Base-by-base conservation (phyloP, 2,113 vertebrate genomes). In the Hydropotes inermis region DNA sequence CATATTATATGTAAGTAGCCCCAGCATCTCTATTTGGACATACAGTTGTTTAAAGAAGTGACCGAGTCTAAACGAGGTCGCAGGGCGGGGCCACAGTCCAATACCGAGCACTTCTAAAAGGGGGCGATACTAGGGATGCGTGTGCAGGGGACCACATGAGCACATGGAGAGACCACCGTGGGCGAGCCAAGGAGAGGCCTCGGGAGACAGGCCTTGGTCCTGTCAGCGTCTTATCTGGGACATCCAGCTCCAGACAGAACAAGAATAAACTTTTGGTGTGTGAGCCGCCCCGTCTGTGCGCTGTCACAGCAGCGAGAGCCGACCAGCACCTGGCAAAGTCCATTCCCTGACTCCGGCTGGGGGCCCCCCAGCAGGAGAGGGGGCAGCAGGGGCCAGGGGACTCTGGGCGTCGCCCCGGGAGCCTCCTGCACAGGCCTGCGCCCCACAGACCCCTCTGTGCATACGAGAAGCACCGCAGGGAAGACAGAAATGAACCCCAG, bases 391-490 rank as follows among this genome's bases (percentile, higher is more conserved):
- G 36, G 50, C 52, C 2, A 3, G 16, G 45, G 5, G 39, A 14
- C 4, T 7, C 58, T 45, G 7, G 28, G n/a, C n/a, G 1, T 3
- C 1, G 33, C 5, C 1, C 23, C 12, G 0, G 7, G 9, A 1
- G 36, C 45, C 60, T 58, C 67, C 25, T 13, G 50, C 23, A 47
- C 4, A 50, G 14, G 43, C 17, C 8, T 15, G 13, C 0, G 5
- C 17, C 52, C 61, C 12, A 5, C 21, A 30, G 14, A 2, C 1
- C 52, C 33, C 19, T 3, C n/a, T 11, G 11, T 36, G 25, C 43
- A 64, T 15, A 17, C 33, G 12, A 57, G 85, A 70, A 54, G 28
- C 14, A 21, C n/a, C 0, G 0, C 14, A 67, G n/a, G 61, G 54
- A n/a, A 85, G 57, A 67, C 30, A 91, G 50, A 52, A 83, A 16